These are phyloP conservation scores for Magallana ariakensis DNA, from an alignment of 1,140 invertebrate species.

Conservation along the genomic window DNA sequence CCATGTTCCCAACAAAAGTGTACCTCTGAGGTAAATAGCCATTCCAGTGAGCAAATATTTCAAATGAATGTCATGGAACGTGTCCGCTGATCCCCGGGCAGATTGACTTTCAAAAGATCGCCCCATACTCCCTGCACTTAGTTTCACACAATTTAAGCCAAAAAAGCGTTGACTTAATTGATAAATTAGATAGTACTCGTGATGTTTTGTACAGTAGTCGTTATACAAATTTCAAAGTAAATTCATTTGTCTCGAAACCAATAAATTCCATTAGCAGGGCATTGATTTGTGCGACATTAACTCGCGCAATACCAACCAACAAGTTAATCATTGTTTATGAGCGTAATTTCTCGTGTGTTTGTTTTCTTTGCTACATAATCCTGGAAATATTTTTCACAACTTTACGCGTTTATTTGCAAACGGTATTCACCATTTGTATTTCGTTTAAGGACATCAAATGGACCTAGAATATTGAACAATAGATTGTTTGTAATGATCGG, in stretches of 20 bases:
- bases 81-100: background rate
- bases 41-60: conserved; percentile 4
- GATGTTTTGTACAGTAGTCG: conserved; percentile 8
- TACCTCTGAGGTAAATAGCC: background rate
- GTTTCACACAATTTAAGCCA: background rate
- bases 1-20: background rate
- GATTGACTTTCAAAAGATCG: conserved; percentile 26
- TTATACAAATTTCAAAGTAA: conserved; percentile 26
- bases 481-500: background rate
- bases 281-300: conserved; percentile 8
- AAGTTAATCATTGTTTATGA: conserved; percentile 35
- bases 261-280: conserved; percentile 16
- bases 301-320: conserved; percentile 2
- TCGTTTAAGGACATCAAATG: background rate
- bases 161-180: background rate
- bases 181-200: conserved; percentile 18
- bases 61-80: conserved; percentile 3
- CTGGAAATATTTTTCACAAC: conserved; percentile 12
- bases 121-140: background rate
- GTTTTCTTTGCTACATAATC: conserved; percentile 9
- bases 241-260: conserved; percentile 24
- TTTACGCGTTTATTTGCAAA: background rate
- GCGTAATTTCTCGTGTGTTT: conserved; percentile 16
- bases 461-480: background rate
- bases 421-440: background rate